Evolutionary conservation across 2,797 vertebrate species (phyloP), one percentile per base, ranked within the genome.

Genomic region (Ficedula albicollis): DNA sequence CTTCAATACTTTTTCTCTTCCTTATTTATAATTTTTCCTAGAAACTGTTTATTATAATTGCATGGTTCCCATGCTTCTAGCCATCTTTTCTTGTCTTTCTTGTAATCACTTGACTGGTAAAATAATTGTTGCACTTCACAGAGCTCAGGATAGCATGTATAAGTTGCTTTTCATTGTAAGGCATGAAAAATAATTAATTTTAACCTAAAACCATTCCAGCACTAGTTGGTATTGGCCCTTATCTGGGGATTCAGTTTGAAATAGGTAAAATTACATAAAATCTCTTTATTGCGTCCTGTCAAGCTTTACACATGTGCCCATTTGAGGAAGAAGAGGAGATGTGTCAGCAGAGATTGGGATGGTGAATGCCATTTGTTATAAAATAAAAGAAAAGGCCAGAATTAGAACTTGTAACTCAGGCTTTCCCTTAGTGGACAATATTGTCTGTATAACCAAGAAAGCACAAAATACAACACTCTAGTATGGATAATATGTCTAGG

Each of bases 281-380:
- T 67, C 15, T 87, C 29, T 73, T 69, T 66, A 46, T 22, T 74
- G 48, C 30, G 44, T 66, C 38, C 43, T 38, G 21, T 75, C 32
- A 58, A 77, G 32, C 48, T 91, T 78, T 62, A 52, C n/a, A 62
- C 17, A 27, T 3, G 4, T 44, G 10, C 15, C 16, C 22, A 15
- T 75, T 54, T 75, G 77, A 81, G 48, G 19, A 49, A 63, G 81
- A 55, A 43, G 23, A 43, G 26, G 19, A 74, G 11, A 58, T 0
- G 0, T 1, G 0, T 30, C 13, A 5, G 39, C 48, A 34, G 20
- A 68, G 8, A 26, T 5, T 51, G n/a, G 16, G 19, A 20, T 18
- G 13, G 18, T 54, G 27, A 43, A 62, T 83, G 41, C 10, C 13
- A 20, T 74, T 90, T 7, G 3, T 32, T 73, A 43, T 13, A 30